These are phyloP conservation scores for Sarcophilus harrisii DNA, from an alignment of 2,797 vertebrate genomes.

Conservation along the genomic window DNA sequence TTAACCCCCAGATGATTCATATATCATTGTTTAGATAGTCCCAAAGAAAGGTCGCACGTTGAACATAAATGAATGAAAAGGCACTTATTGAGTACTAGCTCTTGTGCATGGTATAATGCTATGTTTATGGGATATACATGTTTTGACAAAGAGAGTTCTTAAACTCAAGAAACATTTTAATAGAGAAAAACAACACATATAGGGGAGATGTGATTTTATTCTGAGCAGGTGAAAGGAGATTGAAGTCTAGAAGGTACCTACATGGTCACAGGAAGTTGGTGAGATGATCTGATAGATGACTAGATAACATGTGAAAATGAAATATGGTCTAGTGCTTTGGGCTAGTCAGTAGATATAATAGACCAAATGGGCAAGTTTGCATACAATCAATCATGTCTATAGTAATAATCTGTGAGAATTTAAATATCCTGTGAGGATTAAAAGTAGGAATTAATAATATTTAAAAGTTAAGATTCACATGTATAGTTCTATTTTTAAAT, in stretches of 20 bases:
- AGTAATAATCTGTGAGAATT: not conserved
- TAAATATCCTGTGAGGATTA: not conserved
- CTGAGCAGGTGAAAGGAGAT: not conserved
- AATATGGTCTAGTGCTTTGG: not conserved
- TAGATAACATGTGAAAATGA: not conserved
- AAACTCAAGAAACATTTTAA: not conserved
- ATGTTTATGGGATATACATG: not conserved
- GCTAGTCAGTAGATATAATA: not conserved
- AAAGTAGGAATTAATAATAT: not conserved
- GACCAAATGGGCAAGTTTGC: not conserved
- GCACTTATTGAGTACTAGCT: not conserved
- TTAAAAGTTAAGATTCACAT: not conserved
- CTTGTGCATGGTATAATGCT: not conserved
- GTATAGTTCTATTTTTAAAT: not conserved
- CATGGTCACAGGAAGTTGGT: not conserved
- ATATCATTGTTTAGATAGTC: not conserved
- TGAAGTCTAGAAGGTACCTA: not conserved
- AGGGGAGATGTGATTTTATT: not conserved
- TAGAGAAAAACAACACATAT: not conserved
- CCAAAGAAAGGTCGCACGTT: not conserved
- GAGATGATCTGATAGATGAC: not conserved
- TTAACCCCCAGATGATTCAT: not conserved
- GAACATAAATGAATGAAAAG: not conserved
- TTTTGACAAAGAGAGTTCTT: not conserved
- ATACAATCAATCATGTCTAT: not conserved